phyloP scores from a whole-genome alignment of 2,888 invertebrate genomes.

The Cheiracanthium punctorium region DNA sequence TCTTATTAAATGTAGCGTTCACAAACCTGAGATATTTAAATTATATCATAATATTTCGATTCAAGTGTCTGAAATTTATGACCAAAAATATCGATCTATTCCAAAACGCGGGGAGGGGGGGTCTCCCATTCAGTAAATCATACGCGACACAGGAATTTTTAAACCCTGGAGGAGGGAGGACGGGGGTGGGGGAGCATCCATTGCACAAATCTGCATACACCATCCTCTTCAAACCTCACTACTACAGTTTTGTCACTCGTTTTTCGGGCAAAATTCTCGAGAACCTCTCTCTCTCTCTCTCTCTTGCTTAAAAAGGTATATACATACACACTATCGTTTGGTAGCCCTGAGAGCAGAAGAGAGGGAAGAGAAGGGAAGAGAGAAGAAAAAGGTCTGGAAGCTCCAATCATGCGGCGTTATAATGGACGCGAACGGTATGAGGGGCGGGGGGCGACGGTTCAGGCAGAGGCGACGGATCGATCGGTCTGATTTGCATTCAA shows the following conservation, averaged over 20 bases:
- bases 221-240: not conserved
- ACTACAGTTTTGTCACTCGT: not conserved
- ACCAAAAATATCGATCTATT: too few species aligned
- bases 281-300: too few species aligned
- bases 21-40: too few species aligned
- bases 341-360: slow-evolving; percentile 24
- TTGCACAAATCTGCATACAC: slow-evolving; percentile 1
- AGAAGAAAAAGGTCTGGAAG: slow-evolving; percentile 15
- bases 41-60: too few species aligned
- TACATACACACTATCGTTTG: slow-evolving; percentile 40
- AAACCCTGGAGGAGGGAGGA: not conserved
- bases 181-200: not conserved
- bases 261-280: not conserved
- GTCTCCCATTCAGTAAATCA: too few species aligned
- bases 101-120: too few species aligned
- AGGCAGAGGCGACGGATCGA: slow-evolving; percentile 38
- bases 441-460: not conserved
- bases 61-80: too few species aligned
- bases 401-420: slow-evolving; percentile 66
- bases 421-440: slow-evolving; percentile 49
- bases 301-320: slow-evolving; percentile 40
- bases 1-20: too few species aligned
- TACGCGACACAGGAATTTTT: not conserved
- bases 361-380: slow-evolving; percentile 7
- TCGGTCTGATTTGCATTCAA: slow-evolving; percentile 70